These are phyloP conservation scores for Aphelenchoides besseyi DNA, from an alignment of 1,140 invertebrate genomes.

Conservation along the genomic window DNA sequence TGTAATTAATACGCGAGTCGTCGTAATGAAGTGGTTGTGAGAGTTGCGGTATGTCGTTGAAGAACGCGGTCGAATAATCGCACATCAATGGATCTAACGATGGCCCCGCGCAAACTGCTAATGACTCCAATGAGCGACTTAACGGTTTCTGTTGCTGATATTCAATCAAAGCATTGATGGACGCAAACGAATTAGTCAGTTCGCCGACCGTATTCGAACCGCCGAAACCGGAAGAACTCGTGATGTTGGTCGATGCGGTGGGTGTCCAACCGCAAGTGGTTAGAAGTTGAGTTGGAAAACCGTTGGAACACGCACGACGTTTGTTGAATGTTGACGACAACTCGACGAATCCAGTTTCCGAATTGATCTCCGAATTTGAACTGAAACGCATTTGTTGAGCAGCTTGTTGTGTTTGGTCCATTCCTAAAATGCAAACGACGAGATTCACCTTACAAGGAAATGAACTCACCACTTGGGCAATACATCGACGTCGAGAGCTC, in stretches of 20 bases:
- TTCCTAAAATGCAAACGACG: conserved; percentile 4
- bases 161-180: background rate
- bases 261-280: conserved; percentile 10
- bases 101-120: background rate
- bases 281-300: conserved; percentile 8
- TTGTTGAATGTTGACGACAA: background rate
- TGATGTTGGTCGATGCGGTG: background rate
- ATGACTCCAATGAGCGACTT: conserved; percentile 2
- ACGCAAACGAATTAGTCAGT: background rate
- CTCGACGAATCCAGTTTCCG: background rate
- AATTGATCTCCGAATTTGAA: conserved; percentile 1
- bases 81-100: background rate
- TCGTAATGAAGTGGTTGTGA: background rate
- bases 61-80: background rate
- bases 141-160: conserved; percentile 12
- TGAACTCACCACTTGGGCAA: background rate
- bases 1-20: conserved; percentile 18
- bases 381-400: conserved; percentile 11
- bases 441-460: background rate
- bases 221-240: conserved; percentile 12
- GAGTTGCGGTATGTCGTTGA: background rate
- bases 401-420: background rate
- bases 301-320: conserved; percentile 9
- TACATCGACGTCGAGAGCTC: conserved; percentile 2
- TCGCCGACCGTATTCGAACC: background rate